Percentiles rank a stretch among this genome's conserved stretches.
Conservation (phyloP, 2,113 vertebrate genomes). For the Ellobius talpinus region DNA sequence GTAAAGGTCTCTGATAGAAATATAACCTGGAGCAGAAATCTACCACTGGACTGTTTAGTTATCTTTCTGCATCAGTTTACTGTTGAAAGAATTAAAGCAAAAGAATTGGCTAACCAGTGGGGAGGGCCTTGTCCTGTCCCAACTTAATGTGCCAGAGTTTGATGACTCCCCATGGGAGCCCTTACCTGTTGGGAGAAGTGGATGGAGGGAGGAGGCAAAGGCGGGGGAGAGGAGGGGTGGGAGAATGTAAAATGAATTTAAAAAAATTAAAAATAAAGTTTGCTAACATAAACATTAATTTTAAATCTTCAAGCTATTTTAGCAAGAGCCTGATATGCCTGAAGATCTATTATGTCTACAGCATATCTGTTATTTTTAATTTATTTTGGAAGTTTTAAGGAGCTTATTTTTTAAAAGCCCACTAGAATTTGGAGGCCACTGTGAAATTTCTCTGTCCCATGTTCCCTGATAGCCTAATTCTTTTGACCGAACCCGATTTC, state of each 20-base stretch:
- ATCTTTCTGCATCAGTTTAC: slow-evolving; percentile 10
- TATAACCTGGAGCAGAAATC: neutral
- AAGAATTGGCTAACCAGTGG: neutral
- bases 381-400: slow-evolving; percentile 43
- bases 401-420: neutral
- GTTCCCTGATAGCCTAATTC: neutral
- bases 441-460: slow-evolving; percentile 32
- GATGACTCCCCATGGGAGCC: too few relatives aligned
- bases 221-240: too few relatives aligned
- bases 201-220: too few relatives aligned
- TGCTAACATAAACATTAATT: slow-evolving; percentile 10
- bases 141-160: too few relatives aligned
- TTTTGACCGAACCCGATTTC: slow-evolving; percentile 29
- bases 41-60: neutral
- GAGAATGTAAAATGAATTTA: too few relatives aligned
- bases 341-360: slow-evolving; percentile 46
- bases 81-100: slow-evolving; percentile 55
- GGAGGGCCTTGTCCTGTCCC: too few relatives aligned
- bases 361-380: neutral
- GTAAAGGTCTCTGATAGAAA: slow-evolving; percentile 3
- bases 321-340: neutral
- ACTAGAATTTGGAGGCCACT: slow-evolving; percentile 24
- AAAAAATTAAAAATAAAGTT: neutral
- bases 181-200: too few relatives aligned
- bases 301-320: slow-evolving; percentile 31